These are phyloP conservation scores for Odobenus rosmarus DNA, from an alignment of 2,113 vertebrate species.

Conservation along the genomic window DNA sequence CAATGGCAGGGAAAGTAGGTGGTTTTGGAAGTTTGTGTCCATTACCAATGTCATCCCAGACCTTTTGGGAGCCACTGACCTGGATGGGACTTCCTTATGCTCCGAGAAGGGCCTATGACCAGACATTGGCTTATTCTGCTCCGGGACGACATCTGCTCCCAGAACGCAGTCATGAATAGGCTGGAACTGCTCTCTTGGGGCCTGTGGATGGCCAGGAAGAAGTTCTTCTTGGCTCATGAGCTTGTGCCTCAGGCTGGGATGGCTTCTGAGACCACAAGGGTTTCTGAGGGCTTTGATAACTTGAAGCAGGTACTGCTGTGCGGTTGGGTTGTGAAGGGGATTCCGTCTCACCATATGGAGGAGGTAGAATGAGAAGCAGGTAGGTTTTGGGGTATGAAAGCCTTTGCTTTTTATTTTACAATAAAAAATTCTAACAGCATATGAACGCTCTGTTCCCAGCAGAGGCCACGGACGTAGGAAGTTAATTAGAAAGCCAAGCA, in stretches of 20 bases:
- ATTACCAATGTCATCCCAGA: not conserved
- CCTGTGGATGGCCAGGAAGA: not conserved
- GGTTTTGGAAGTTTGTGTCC: not conserved
- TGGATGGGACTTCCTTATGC: not conserved
- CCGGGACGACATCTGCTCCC: not conserved
- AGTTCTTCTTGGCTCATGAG: not conserved
- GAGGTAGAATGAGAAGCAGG: slow-evolving; percentile 66
- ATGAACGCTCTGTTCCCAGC: slow-evolving; percentile 65
- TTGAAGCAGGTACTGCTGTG: not conserved
- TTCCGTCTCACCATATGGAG: slow-evolving; percentile 55
- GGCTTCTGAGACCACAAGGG: not conserved
- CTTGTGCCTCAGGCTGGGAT: not conserved
- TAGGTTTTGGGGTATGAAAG: slow-evolving; percentile 72
- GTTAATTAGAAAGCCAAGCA: slow-evolving; percentile 68
- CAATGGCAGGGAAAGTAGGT: not conserved
- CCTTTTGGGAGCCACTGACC: not conserved
- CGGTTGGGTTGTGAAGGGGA: not conserved
- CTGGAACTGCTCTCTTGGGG: not conserved
- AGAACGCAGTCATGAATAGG: not conserved
- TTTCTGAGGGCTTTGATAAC: not conserved
- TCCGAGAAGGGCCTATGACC: not conserved
- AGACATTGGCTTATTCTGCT: not conserved
- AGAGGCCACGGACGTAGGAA: slow-evolving; percentile 63
- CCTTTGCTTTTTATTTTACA: slow-evolving; percentile 80
- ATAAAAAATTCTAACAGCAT: slow-evolving; percentile 70